Conservation (phyloP, 2,888 invertebrate species). For the Adelognathus sp. region DNA sequence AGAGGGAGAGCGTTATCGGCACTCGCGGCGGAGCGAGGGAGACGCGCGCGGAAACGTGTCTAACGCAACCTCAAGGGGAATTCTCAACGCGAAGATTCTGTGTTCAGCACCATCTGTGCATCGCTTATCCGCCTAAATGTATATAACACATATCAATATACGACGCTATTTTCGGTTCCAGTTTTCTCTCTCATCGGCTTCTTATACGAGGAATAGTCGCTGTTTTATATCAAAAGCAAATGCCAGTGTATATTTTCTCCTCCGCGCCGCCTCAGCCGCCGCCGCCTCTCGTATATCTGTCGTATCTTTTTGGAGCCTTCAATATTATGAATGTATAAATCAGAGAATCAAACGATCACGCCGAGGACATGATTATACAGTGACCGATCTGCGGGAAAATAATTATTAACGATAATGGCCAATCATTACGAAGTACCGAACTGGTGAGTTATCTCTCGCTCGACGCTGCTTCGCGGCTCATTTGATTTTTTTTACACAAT, state of each 20-base stretch:
- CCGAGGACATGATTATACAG: slow-evolving; percentile 13
- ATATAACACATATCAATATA: not conserved
- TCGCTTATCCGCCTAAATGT: not conserved
- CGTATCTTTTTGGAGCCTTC: not conserved
- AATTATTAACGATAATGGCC: slow-evolving; percentile 84
- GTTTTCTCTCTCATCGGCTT: not conserved
- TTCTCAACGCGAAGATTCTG: slow-evolving; percentile 1
- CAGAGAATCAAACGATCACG: not conserved
- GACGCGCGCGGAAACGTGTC: not conserved
- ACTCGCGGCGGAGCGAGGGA: too few species aligned
- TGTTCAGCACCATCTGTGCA: slow-evolving; percentile 27
- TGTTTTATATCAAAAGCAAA: slow-evolving; percentile 42
- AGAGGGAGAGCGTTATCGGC: not conserved
- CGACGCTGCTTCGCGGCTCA: slow-evolving; percentile 4
- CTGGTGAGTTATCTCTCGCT: slow-evolving; percentile 87
- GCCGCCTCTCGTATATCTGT: not conserved
- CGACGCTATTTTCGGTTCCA: not conserved
- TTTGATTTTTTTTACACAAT: not conserved
- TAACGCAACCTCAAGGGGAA: not conserved
- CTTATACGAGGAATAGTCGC: not conserved
- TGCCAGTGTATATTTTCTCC: slow-evolving; percentile 41
- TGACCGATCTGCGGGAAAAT: slow-evolving; percentile 10
- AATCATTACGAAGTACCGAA: slow-evolving; percentile 95
- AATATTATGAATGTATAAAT: slow-evolving; percentile 1
- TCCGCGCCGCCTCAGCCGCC: not conserved